Evolutionary conservation across 2,113 vertebrate genomes (phyloP), one percentile per base, ranked within the genome.

Genomic region (Chaetorhynchus papuensis): DNA sequence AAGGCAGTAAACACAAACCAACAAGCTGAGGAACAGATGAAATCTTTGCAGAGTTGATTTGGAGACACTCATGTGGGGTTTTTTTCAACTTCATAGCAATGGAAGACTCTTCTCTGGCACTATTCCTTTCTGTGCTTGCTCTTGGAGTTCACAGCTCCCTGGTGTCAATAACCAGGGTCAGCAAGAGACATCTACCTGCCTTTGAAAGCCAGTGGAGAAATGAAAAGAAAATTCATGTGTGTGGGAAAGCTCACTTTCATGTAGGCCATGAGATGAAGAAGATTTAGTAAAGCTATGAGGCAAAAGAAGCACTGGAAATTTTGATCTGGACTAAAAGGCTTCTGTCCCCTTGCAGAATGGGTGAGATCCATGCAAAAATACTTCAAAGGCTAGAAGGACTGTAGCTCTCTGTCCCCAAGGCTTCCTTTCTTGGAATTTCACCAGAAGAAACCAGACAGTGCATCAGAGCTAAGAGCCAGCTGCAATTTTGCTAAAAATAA

Each of bases 401-500:
- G 20, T 41, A 84, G 61, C 26, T 44, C 5, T 85, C 54, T 69
- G 59, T 81, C n/a, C 53, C 21, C 23, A 86, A 20, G 35, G 59
- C 35, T 80, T 81, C 37, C 44, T 90, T 91, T 60, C 45, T 44
- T 85, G 69, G 56, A 93, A 61, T 87, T 87, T 56, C 44, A 89
- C 69, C 44, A 93, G 35, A 86, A 88, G 59, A 83, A 88, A 76
- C 17, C 30, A 71, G 54, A 50, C 49, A 88, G 75, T 64, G 35
- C 35, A 66, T 66, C 20, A 56, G 2, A 95, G 87, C 37, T 33
- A 85, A 76, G 41, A 93, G 68, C 16, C 80, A 92, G 39, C 33
- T 66, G 47, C 64, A 83, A 45, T 86, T 83, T 84, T 93, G 63
- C 35, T 93, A 76, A 93, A 94, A 93, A 87, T 54, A 88, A 77